Evolutionary conservation across 2,797 vertebrate genomes (phyloP).

Genomic region (Gymnoscopelus microlampas): DNA sequence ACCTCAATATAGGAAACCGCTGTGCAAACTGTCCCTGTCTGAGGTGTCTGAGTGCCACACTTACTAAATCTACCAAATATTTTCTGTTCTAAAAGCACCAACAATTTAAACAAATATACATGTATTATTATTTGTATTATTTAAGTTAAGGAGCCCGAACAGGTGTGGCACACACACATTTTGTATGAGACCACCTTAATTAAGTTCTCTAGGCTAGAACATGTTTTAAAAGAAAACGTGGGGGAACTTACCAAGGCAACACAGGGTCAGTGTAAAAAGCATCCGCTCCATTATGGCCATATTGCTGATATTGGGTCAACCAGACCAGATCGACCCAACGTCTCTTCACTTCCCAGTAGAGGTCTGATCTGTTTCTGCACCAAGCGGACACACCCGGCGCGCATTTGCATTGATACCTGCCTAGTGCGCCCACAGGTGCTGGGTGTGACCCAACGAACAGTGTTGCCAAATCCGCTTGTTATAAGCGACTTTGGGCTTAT

Average conservation of each 20-base stretch:
- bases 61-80: no score
- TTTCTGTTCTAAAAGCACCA: background rate
- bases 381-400: background rate
- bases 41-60: no score
- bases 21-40: background rate
- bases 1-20: no score
- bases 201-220: background rate
- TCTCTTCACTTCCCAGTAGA: background rate
- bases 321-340: background rate
- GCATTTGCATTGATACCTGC: constrained; percentile 40
- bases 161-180: constrained; percentile 55
- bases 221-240: background rate
- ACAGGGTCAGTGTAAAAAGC: constrained; percentile 4
- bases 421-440: background rate
- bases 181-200: no score
- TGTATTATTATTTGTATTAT: background rate
- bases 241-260: constrained; percentile 61
- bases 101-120: background rate
- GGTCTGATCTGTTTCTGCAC: no score
- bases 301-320: background rate
- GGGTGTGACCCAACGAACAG: constrained; percentile 13
- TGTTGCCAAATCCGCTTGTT: no score
- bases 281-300: constrained; percentile 35
- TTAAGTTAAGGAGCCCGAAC: constrained; percentile 26
- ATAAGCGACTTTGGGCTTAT: no score